Evolutionary conservation across 2,113 vertebrate species (phyloP), one percentile per base, ranked within the genome.

Genomic region (Platycercus adscitus): DNA sequence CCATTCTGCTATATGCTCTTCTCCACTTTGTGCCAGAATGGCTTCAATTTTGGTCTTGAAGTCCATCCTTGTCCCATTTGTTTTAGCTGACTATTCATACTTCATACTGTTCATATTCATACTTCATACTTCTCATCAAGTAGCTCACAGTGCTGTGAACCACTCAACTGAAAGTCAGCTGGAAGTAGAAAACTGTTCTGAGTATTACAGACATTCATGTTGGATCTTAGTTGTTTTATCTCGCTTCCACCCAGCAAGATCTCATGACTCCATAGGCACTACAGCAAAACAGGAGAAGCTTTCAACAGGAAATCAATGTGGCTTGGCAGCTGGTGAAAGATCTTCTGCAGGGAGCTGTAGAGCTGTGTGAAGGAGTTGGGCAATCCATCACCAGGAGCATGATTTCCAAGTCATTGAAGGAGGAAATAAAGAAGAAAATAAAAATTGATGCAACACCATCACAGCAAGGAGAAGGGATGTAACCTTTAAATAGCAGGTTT

Each of bases 241-340:
- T 89, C 56, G 73, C 41, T 89, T 84, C 31, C 37, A 61, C 31
- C 23, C 28, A 53, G 16, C 61, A 68, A 66, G 29, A 79, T 77
- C 91, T 89, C 46, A 24, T 69, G 92, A 86, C 29, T 31, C 39
- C 41, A 13, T 10, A 66, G 58, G 47, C 76, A 53, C 14, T n/a
- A 53, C 6, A 85, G 73, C 17, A 50, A 72, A 94, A 92, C 81
- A 95, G 71, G 53, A 90, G 88, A 89, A 31, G 41, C 69, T 93
- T 96, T 96, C 83, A 81, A 35, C 44, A 37, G 49, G 79, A 91
- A 94, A 89, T 87, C 86, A 82, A 11, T 86, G 90, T 89, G 86
- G 37, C 52, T 93, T 91, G 86, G 83, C 86, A 97, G 73, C 46
- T 89, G 52, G 28, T 89, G 61, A 87, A 92, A 69, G 86, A 65